Evolutionary conservation across 1,140 invertebrate genomes (phyloP), one percentile per base, ranked within the genome.

Genomic region (Sogatella furcifera): DNA sequence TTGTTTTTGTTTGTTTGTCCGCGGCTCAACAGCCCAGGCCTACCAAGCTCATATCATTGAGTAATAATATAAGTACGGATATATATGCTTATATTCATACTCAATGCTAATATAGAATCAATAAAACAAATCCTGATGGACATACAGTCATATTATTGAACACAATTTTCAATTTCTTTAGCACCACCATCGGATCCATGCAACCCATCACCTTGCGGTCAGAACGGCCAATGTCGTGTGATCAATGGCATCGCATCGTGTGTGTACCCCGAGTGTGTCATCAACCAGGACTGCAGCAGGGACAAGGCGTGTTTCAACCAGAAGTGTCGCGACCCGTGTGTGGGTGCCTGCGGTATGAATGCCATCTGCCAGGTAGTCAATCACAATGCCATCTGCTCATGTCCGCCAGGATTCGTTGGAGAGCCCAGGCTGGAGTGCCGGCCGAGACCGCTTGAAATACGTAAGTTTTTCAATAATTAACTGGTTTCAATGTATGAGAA

Each of bases 221-320:
- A 80, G 19, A 89, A 90, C 65, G 90, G 90, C 3, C 84, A 88
- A 63, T 93, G 91, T 68, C 78, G 81, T 44, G 83, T 89, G 0
- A 74, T 81, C 13, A 83, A 84, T 64, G 82, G 79, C 21, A 73
- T 77, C 6, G 86, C 89, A 2, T 76, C 80, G 38, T 92, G 90
- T 69, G 79, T 79, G 6, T 94, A 94, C 74, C 87, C 90, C 0
- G 90, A 92, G 72, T 92, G 90, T 74, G 76, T 91, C 10, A 86
- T 89, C 31, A 90, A 91, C 68, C 83, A 85, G 49, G 89, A 92
- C 63, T 94, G 91, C 76, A 79, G 88, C 0, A 78, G 86, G 52
- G 83, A 91, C 66, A 83, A 84, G 57, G 83, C 89, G 0, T 95
- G 91, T 70, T 85, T 88, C 63, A 81, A 80, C 31, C 85, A 88